Evolutionary conservation across 2,888 invertebrate genomes (phyloP).

Genomic region (Melangyna quadrimaculata): DNA sequence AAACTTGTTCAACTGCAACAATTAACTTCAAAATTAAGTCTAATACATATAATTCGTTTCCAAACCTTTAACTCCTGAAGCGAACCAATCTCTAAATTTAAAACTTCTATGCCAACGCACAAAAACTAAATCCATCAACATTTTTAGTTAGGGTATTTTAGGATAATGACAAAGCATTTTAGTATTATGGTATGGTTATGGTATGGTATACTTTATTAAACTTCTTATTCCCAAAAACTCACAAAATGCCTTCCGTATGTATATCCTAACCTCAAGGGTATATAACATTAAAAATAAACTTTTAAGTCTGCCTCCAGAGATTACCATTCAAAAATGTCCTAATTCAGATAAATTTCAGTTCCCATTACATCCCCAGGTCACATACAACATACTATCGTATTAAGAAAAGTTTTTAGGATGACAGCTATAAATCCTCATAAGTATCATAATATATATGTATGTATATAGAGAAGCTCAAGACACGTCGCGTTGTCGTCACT

Average conservation of each 20-base stretch:
- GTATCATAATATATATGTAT: slow-evolving; percentile 54
- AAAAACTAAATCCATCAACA: slow-evolving; percentile 2
- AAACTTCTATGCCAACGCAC: neutral
- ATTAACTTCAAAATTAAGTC: neutral
- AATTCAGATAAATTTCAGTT: slow-evolving; percentile 58
- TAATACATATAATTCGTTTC: neutral
- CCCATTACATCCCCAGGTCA: slow-evolving; percentile 35
- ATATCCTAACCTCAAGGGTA: neutral
- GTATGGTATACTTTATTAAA: slow-evolving; percentile 16
- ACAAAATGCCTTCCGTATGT: slow-evolving; percentile 14
- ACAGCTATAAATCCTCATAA: slow-evolving; percentile 62
- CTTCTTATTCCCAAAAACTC: neutral
- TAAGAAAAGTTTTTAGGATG: slow-evolving; percentile 39
- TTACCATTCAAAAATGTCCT: slow-evolving; percentile 55
- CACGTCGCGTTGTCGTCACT: slow-evolving; percentile 47
- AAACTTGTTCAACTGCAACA: neutral
- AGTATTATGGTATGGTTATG: too few species aligned
- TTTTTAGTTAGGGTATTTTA: slow-evolving; percentile 3
- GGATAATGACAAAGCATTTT: slow-evolving; percentile 20
- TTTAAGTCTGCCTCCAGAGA: slow-evolving; percentile 26
- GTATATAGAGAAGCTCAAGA: slow-evolving; percentile 52
- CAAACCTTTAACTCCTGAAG: neutral
- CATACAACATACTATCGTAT: too few species aligned
- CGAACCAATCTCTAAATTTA: neutral
- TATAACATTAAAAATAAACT: neutral